A percentile compares a stretch with the other conserved stretches of the same genome.
These are phyloP conservation scores for Struthidea cinerea DNA, from an alignment of 2,113 vertebrate species.

Conservation along the genomic window DNA sequence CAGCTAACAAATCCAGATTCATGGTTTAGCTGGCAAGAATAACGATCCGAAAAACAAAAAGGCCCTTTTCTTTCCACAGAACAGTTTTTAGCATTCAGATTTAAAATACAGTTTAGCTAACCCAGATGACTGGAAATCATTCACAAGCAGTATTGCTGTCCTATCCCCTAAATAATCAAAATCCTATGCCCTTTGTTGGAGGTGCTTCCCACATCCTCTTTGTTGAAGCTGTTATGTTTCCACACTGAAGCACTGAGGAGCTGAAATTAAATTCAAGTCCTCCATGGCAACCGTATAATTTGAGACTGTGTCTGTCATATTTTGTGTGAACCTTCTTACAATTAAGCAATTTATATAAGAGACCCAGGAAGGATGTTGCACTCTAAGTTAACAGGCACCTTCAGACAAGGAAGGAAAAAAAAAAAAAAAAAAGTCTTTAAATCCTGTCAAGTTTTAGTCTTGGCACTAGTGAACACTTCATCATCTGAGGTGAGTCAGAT, in stretches of 20 bases:
- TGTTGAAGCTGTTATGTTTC: neutral
- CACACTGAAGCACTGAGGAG: neutral
- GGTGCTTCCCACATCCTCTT: neutral
- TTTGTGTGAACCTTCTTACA: neutral
- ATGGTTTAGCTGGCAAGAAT: neutral
- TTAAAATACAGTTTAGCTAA: neutral
- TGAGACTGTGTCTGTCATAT: slow-evolving; percentile 3
- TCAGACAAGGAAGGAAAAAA: neutral
- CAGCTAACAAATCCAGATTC: neutral
- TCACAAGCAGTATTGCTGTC: neutral
- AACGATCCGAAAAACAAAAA: neutral
- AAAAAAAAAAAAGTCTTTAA: neutral
- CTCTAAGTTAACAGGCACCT: neutral
- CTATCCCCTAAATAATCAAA: neutral
- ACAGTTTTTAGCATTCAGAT: neutral
- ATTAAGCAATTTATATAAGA: slow-evolving; percentile 34
- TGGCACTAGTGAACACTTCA: neutral
- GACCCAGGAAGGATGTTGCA: neutral
- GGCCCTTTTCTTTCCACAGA: neutral
- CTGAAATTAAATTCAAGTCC: neutral
- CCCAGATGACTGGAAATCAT: neutral
- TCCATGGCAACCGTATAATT: slow-evolving; percentile 34
- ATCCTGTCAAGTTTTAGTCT: neutral
- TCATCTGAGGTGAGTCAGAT: slow-evolving; percentile 13
- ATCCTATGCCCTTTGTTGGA: neutral